Base-by-base conservation (phyloP, 1,140 invertebrate species). In the Drosophila novamexicana region DNA sequence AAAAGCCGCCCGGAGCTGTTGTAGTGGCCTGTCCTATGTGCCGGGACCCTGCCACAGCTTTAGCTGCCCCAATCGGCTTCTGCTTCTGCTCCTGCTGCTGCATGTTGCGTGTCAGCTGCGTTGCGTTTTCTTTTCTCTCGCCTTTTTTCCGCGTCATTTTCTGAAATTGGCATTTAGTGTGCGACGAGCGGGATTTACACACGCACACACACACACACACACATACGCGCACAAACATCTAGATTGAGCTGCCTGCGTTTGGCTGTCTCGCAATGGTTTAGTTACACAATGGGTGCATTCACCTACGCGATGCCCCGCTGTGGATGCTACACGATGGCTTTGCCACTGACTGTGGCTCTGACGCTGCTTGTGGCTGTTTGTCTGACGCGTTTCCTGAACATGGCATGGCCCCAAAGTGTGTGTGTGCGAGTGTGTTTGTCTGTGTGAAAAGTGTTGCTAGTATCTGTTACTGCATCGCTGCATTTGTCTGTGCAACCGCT, bases 211-310 rank as follows among this genome's bases (percentile, higher is more conserved):
- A 62, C 16, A 62, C 16, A 57, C 16, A 67, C 50, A 63, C 54
- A 53, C 32, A 34, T 14, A 54, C 40, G 18, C 53, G 34, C 37
- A 67, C 52, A 65, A 10, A 12, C 68, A 53, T 22, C 42, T 64
- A 74, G 84, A 86, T 86, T 64, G 45, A 44, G 61, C 67, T 79
- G 75, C 70, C 71, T 77, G 59, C 42, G 29, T n/a, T 85, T 78
- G 78, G 68, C 83, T 79, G 79, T 82, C 79, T 71, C 73, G 82
- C 82, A 53, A 79, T 75, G 78, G 81, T 81, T 85, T 84, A 82
- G 80, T 84, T 82, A 83, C 76, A 91, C 85, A 91, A 91, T 91
- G 90, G 82, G 90, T 91, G 90, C 90, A 91, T 91, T 91, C 90
- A 91, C 90, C 90, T 90, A 91, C 72, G 77, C 79, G 80, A 75